phyloP scores from a whole-genome alignment of 2,888 invertebrate species.

The Tetragnatha montana region DNA sequence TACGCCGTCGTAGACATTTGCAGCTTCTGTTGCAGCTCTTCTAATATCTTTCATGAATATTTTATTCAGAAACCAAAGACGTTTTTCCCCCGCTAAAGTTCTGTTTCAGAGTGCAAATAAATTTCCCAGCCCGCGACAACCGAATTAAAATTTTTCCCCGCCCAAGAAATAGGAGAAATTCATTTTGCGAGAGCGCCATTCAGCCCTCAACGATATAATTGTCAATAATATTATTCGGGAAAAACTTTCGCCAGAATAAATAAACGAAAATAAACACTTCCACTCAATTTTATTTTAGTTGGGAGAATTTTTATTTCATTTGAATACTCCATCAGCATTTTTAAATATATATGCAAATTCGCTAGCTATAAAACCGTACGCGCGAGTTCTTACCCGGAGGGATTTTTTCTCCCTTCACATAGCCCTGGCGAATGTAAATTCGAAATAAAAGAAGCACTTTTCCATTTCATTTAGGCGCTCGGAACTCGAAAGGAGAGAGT shows the following conservation, averaged over 20 bases:
- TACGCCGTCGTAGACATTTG: no score
- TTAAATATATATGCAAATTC: constrained; percentile 62
- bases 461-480: constrained; percentile 57
- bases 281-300: neutral
- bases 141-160: neutral
- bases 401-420: neutral
- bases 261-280: neutral
- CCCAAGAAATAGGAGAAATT: neutral
- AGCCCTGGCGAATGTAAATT: constrained; percentile 28
- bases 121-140: neutral
- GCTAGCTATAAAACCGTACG: neutral
- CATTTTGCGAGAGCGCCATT: neutral
- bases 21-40: no score
- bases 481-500: constrained; percentile 18
- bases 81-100: neutral
- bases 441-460: constrained; percentile 58
- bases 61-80: neutral
- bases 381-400: neutral
- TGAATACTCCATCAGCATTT: constrained; percentile 34
- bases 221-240: neutral
- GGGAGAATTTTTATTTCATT: neutral
- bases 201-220: neutral
- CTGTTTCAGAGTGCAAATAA: neutral
- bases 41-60: neutral
- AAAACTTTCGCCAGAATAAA: neutral